Evolutionary conservation across 2,888 invertebrate genomes (phyloP), one percentile per base, ranked within the genome.

Genomic region (Chrysina gloriosa): DNA sequence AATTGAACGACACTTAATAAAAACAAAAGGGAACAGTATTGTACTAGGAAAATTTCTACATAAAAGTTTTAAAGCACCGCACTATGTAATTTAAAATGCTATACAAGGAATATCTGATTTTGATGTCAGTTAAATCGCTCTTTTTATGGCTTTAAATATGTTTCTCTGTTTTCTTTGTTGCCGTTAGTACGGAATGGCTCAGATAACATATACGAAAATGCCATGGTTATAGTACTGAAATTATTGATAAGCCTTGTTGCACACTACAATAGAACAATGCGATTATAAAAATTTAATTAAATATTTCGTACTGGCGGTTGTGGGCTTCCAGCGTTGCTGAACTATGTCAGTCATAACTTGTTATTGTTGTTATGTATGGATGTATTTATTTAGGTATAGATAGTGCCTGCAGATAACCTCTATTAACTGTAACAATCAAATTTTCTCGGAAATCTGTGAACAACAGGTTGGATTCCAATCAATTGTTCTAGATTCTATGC

Each of bases 201-300:
- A n/a, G n/a, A n/a, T n/a, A n/a, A n/a, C n/a, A n/a, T n/a, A n/a
- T n/a, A n/a, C 36, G 3, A 11, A 45, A 3, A 21, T 7, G 19
- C 45, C 21, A 3, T 21, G 16, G 19, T 9, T 45, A 9, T 31
- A 45, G 19, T 45, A 45, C 21, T 45, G 19, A 45, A 45, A 45
- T 45, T 45, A 45, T 45, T 45, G 45, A 19, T 45, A 45, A 45
- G 21, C 45, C 6, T 19, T 45, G n/a, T 3, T 45, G 21, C 45
- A 45, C 45, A 45, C 14, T 31, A 31, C 29, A 19, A 31, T 9
- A 19, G 16, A 58, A 58, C 58, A 39, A 23, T 58, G 14, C 21
- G 23, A 36, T 58, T 11, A 58, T 39, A 58, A 58, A 39, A 58
- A 58, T 58, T 58, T 58, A 58, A 58, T 58, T 58, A 58, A 58